phyloP scores from a whole-genome alignment of 2,888 invertebrate species.

The Apodemia duryi region DNA sequence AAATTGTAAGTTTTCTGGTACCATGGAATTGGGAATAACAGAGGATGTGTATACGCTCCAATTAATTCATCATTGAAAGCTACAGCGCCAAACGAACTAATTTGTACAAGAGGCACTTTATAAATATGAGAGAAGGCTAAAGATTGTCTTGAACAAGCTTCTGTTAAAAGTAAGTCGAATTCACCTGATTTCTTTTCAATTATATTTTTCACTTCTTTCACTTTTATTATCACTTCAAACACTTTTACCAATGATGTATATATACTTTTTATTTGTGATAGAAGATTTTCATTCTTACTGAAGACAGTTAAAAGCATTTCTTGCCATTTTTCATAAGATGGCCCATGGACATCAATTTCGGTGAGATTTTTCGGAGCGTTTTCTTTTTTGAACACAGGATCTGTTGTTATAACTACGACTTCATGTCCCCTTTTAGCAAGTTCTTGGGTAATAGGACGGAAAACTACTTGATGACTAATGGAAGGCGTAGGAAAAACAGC shows the following conservation, averaged over 20 bases:
- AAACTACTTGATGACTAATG: slow-evolving; percentile 43
- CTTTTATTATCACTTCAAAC: slow-evolving; percentile 26
- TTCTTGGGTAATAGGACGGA: slow-evolving; percentile 46
- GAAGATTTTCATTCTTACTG: slow-evolving; percentile 9
- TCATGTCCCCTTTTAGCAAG: slow-evolving; percentile 52
- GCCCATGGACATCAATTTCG: slow-evolving; percentile 45
- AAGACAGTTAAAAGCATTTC: slow-evolving; percentile 20
- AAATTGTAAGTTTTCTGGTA: slow-evolving; percentile 27
- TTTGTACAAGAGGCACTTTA: slow-evolving; percentile 43
- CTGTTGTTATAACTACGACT: slow-evolving; percentile 45
- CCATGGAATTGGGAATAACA: slow-evolving; percentile 26
- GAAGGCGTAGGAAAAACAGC: slow-evolving; percentile 45
- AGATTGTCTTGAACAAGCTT: slow-evolving; percentile 35
- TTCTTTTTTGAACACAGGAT: slow-evolving; percentile 44
- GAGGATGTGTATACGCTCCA: slow-evolving; percentile 30
- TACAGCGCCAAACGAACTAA: slow-evolving; percentile 40
- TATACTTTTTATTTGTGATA: slow-evolving; percentile 21
- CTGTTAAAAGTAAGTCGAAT: slow-evolving; percentile 42
- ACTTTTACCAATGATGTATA: slow-evolving; percentile 14
- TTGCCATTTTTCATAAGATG: slow-evolving; percentile 41
- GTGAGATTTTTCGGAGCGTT: slow-evolving; percentile 40
- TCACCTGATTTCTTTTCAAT: slow-evolving; percentile 27
- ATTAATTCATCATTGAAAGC: slow-evolving; percentile 31
- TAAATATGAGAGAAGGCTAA: slow-evolving; percentile 39
- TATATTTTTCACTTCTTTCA: slow-evolving; percentile 24